phyloP scores from a whole-genome alignment of 1,140 invertebrate genomes.

The Callitettix versicolor region DNA sequence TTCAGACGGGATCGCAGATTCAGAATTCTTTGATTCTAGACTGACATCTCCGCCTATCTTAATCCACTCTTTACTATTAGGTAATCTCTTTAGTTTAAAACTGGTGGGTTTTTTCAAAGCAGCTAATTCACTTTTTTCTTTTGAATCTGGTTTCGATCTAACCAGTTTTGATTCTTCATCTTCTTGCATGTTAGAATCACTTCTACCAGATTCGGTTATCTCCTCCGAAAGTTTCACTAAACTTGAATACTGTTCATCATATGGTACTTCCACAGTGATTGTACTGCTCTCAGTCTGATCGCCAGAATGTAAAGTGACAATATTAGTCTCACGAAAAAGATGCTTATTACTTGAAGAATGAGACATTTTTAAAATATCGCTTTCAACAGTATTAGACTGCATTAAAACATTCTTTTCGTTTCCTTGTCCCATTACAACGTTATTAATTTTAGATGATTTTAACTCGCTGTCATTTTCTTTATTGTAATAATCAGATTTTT shows the following conservation, averaged over 20 bases:
- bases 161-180: too few species aligned
- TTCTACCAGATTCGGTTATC: neutral
- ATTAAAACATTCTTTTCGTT: constrained; percentile 4
- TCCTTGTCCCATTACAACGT: too few species aligned
- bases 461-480: neutral
- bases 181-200: neutral
- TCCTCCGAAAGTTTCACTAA: constrained; percentile 8
- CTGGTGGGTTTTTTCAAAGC: constrained; percentile 5
- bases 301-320: constrained; percentile 5
- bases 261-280: constrained; percentile 7
- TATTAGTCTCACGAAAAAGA: neutral
- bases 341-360: neutral
- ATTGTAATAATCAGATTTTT: neutral
- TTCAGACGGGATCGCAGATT: too few species aligned
- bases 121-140: neutral
- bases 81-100: constrained; percentile 7
- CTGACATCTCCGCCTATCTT: too few species aligned
- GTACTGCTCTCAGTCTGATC: constrained; percentile 6
- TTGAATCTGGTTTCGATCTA: neutral
- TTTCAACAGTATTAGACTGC: neutral
- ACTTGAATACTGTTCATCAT: constrained; percentile 8
- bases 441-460: too few species aligned
- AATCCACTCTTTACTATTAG: constrained; percentile 8
- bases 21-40: too few species aligned
- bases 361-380: neutral